phyloP scores from a whole-genome alignment of 2,888 invertebrate genomes.

The Nasonovia ribisnigri region DNA sequence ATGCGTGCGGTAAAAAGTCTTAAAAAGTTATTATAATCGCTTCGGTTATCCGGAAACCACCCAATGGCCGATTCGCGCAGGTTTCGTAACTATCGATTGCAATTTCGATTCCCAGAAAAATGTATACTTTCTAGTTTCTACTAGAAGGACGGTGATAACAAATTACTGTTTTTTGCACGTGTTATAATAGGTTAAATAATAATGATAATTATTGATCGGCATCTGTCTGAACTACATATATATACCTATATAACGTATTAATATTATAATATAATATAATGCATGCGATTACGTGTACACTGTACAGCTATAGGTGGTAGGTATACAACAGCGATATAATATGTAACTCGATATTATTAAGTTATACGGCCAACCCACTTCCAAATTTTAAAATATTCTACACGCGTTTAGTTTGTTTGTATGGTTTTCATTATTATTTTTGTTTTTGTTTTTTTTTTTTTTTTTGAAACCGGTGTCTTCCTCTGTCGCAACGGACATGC shows the following conservation, averaged over 20 bases:
- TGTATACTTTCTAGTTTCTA: background rate
- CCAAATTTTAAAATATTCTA: background rate
- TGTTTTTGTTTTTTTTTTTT: conserved; percentile 5
- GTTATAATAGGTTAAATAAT: background rate
- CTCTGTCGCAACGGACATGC: background rate
- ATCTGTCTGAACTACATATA: background rate
- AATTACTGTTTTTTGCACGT: background rate
- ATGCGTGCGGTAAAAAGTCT: background rate
- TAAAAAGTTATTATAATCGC: background rate
- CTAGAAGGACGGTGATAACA: background rate
- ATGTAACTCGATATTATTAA: background rate
- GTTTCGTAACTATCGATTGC: background rate
- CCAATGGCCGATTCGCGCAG: background rate
- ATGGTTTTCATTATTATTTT: background rate
- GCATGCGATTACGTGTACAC: background rate
- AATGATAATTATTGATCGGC: background rate
- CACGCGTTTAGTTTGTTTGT: background rate
- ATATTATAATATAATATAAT: background rate
- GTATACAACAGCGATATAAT: background rate
- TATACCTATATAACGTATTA: background rate
- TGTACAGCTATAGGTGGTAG: background rate
- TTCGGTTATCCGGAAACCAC: background rate
- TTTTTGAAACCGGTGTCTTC: background rate
- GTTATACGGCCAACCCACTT: background rate
- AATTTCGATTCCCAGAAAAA: background rate